Evolutionary conservation across 2,113 vertebrate species (phyloP).

Genomic region (Microtus pennsylvanicus): DNA sequence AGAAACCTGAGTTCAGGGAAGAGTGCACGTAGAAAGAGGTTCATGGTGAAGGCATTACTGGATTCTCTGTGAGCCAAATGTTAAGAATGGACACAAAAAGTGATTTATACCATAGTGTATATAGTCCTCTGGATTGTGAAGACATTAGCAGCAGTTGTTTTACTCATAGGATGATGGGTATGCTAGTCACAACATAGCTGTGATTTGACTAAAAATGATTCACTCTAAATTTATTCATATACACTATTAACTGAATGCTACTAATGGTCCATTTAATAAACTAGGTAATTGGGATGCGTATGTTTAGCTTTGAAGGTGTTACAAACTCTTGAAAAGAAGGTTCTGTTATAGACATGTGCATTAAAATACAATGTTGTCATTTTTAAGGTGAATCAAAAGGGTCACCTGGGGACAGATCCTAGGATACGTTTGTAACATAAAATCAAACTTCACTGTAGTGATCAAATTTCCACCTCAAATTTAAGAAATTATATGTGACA

Average conservation of each 20-base stretch:
- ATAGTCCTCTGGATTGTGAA: neutral
- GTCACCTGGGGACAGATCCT: neutral
- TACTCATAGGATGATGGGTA: neutral
- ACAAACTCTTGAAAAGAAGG: neutral
- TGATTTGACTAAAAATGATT: constrained; percentile 45
- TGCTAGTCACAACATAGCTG: constrained; percentile 29
- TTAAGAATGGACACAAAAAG: neutral
- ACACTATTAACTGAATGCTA: neutral
- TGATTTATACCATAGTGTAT: neutral
- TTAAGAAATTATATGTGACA: neutral
- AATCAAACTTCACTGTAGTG: neutral
- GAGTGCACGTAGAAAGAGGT: neutral
- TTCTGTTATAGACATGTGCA: neutral
- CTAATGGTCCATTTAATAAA: neutral
- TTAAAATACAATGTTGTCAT: neutral
- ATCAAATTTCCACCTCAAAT: neutral
- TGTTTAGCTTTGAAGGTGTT: neutral
- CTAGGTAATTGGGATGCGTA: neutral
- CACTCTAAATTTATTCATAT: constrained; percentile 25
- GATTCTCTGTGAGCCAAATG: neutral
- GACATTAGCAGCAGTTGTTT: constrained; percentile 18
- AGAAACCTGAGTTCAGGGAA: neutral
- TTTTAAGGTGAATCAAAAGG: neutral
- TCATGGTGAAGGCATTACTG: neutral
- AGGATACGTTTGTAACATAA: neutral